phyloP scores from a whole-genome alignment of 2,888 invertebrate species.

The Dynastes grantii region DNA sequence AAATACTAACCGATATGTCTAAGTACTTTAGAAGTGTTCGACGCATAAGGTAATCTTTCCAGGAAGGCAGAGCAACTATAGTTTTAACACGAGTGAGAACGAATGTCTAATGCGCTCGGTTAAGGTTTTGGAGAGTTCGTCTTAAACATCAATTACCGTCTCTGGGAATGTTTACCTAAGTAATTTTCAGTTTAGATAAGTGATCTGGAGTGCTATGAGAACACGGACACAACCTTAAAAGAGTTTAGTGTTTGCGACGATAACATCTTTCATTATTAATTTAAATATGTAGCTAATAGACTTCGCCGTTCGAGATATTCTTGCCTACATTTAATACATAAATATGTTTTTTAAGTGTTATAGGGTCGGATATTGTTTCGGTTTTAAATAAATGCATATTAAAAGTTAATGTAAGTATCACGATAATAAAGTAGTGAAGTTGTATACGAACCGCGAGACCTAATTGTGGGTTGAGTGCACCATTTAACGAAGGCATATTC shows the following conservation, averaged over 20 bases:
- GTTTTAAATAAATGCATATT: background rate
- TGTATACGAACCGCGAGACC: no score
- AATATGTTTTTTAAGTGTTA: background rate
- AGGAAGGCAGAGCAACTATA: background rate
- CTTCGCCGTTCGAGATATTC: conserved; percentile 9
- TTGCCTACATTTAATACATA: background rate
- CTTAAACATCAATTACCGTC: conserved; percentile 35
- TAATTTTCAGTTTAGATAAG: conserved; percentile 50
- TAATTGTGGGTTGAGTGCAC: no score
- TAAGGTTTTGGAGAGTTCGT: conserved; percentile 46
- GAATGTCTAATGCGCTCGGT: conserved; percentile 45
- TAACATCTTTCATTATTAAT: conserved; percentile 30
- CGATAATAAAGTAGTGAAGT: no score
- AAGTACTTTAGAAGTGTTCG: no score
- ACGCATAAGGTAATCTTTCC: no score
- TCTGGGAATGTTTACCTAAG: conserved; percentile 52
- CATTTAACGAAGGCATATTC: no score
- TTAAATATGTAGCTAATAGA: background rate
- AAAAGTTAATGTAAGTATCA: background rate
- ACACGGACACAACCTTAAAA: conserved; percentile 4
- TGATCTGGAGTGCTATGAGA: conserved; percentile 47
- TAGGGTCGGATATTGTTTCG: background rate
- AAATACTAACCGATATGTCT: no score
- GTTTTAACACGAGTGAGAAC: background rate
- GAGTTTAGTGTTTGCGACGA: conserved; percentile 1